phyloP scores from a whole-genome alignment of 53 echinoderm and acorn worm species.

The Arbacia lixula region DNA sequence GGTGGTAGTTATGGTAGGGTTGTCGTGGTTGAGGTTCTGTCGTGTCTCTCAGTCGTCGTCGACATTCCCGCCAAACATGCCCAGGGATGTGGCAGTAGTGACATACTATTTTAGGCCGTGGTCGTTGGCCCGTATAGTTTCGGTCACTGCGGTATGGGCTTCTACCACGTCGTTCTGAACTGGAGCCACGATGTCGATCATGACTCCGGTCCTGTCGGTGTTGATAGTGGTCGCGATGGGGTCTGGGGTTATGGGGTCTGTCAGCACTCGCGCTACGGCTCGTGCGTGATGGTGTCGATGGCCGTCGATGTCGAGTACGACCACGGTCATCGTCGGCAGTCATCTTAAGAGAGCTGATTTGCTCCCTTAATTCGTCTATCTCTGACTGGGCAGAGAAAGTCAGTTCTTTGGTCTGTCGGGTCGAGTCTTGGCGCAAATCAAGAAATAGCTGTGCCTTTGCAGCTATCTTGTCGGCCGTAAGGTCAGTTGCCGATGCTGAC shows the following conservation, averaged over 20 bases:
- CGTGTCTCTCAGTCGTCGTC: neutral
- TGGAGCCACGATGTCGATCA: neutral
- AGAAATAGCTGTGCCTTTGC: slow-evolving; percentile 12
- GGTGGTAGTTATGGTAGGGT: neutral
- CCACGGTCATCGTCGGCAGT: neutral
- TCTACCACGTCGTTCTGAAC: neutral
- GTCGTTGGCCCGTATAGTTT: neutral
- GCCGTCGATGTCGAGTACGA: neutral
- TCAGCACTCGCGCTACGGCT: neutral
- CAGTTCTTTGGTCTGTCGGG: slow-evolving; percentile 20
- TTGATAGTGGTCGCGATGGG: neutral
- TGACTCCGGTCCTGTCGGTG: neutral
- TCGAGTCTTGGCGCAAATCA: neutral
- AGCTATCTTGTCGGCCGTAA: slow-evolving; percentile 7
- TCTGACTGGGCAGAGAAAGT: slow-evolving; percentile 11
- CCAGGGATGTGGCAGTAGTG: slow-evolving; percentile 5
- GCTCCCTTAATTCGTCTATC: neutral
- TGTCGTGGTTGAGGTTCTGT: neutral
- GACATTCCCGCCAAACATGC: slow-evolving; percentile 14
- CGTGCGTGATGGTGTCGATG: neutral
- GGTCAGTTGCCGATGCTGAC: slow-evolving; percentile 22
- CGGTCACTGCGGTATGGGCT: neutral
- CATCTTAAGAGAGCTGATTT: neutral
- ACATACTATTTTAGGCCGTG: neutral
- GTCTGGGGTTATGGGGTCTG: too few relatives aligned